A percentile compares a stretch with the other conserved stretches of the same genome.
Evolutionary conservation across 2,888 invertebrate species (phyloP).

Genomic region (Agrilus cyanescens): DNA sequence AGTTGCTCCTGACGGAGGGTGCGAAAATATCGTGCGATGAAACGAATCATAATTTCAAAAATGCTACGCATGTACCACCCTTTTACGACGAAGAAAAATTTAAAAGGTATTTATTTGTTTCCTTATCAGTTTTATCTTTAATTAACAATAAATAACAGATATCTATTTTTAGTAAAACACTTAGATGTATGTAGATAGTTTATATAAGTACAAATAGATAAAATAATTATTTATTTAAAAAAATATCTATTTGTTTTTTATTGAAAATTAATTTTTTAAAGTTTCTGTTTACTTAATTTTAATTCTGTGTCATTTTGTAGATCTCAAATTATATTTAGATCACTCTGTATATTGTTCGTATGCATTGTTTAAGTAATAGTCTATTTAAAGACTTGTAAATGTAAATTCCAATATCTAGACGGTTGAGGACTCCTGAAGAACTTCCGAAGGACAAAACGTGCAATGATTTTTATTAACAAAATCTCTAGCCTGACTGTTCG

Average conservation of each 20-base stretch:
- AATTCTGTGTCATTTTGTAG: too few species aligned
- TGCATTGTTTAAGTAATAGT: too few species aligned
- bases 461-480: too few species aligned
- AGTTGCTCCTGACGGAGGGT: conserved; percentile 35
- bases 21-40: conserved; percentile 39
- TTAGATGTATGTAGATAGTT: neutral
- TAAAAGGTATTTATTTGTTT: conserved; percentile 39
- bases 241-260: neutral
- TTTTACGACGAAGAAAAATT: conserved; percentile 58
- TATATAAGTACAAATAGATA: neutral
- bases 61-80: conserved; percentile 44
- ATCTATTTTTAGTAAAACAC: neutral
- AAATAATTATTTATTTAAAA: too few species aligned
- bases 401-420: too few species aligned
- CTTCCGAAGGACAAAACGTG: too few species aligned
- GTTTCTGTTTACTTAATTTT: neutral
- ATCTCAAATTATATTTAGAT: too few species aligned
- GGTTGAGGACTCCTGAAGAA: too few species aligned
- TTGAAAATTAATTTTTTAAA: neutral
- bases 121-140: neutral
- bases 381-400: too few species aligned
- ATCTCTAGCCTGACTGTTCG: too few species aligned
- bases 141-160: neutral
- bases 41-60: conserved; percentile 32
- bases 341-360: too few species aligned